phyloP scores from a whole-genome alignment of 2,888 invertebrate genomes.

The Caenorhabditis sp. region DNA sequence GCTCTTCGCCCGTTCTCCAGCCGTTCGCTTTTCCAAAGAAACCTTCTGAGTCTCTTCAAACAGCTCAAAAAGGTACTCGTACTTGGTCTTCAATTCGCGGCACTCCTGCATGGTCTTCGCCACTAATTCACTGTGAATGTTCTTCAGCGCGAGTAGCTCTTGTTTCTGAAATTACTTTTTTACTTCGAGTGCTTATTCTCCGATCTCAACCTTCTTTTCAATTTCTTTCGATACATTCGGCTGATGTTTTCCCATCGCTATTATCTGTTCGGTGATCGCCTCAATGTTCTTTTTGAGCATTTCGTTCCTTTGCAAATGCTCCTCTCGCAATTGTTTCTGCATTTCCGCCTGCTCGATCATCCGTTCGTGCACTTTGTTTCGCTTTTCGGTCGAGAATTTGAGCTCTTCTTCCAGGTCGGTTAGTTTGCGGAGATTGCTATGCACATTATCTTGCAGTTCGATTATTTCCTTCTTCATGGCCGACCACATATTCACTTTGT shows the following conservation, averaged over 20 bases:
- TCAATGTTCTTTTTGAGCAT: conserved; percentile 14
- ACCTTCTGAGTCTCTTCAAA: conserved; percentile 5
- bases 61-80: conserved; percentile 1
- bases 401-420: conserved; percentile 17
- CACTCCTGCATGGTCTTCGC: neutral
- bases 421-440: conserved; percentile 15
- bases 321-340: conserved; percentile 18
- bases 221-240: conserved; percentile 39
- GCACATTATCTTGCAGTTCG: conserved; percentile 5
- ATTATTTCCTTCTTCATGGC: conserved; percentile 14
- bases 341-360: conserved; percentile 14
- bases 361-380: neutral
- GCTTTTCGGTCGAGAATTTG: conserved; percentile 12
- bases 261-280: conserved; percentile 19
- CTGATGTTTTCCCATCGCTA: conserved; percentile 21
- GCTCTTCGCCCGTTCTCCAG: conserved; percentile 6
- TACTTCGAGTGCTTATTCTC: too few species aligned
- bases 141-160: conserved; percentile 24
- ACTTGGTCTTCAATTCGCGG: neutral
- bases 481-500: conserved; percentile 4
- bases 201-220: conserved; percentile 41
- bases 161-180: conserved; percentile 27
- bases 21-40: conserved; percentile 8
- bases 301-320: conserved; percentile 22
- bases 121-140: conserved; percentile 15